Conservation (phyloP, 2,888 invertebrate genomes). For the Itoplectis maculator region DNA sequence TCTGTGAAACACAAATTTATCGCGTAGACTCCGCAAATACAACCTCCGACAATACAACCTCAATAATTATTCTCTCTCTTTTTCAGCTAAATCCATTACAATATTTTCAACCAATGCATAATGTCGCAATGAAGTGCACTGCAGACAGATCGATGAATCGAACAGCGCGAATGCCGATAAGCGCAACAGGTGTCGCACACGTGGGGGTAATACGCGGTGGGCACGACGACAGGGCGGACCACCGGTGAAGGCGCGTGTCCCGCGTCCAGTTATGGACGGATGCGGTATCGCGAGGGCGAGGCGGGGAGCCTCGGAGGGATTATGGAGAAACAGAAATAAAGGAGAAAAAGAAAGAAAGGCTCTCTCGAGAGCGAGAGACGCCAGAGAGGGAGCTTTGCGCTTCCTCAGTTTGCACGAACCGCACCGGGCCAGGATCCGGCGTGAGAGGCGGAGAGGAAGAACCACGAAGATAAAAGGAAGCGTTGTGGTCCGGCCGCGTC, state of each 20-base stretch:
- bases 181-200: conserved; percentile 57
- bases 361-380: background rate
- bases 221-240: conserved; percentile 64
- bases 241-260: conserved; percentile 73
- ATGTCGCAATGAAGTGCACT: background rate
- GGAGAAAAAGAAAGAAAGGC: conserved; percentile 14
- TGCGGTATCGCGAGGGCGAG: conserved; percentile 12
- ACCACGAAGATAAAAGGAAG: conserved; percentile 48
- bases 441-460: conserved; percentile 31
- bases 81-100: background rate
- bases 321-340: conserved; percentile 25
- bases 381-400: conserved; percentile 1
- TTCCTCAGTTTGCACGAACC: conserved; percentile 20
- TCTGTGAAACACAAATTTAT: too few relatives aligned
- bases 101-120: background rate
- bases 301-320: conserved; percentile 46
- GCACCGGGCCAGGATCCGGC: background rate
- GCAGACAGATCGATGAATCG: background rate
- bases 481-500: conserved; percentile 48
- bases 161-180: conserved; percentile 63
- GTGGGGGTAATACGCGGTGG: conserved; percentile 21
- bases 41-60: too few relatives aligned
- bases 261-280: conserved; percentile 67
- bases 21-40: too few relatives aligned
- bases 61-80: too few relatives aligned